phyloP scores from a whole-genome alignment of 2,113 vertebrate species.

The Pygoscelis antarcticus region DNA sequence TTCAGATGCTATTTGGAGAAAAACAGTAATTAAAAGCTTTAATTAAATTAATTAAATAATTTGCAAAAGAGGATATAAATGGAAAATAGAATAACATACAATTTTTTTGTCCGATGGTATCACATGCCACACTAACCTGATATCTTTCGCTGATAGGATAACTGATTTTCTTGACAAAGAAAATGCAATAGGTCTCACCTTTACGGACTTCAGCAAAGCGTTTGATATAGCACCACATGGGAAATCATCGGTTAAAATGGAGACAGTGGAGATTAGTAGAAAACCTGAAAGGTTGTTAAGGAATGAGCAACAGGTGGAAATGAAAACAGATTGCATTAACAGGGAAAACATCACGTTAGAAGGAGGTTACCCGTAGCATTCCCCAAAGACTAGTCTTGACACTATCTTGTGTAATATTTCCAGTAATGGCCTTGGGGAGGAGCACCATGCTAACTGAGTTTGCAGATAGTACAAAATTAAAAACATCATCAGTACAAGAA shows the following conservation, averaged over 20 bases:
- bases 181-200: conserved; percentile 6
- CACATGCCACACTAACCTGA: neutral
- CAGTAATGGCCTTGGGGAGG: neutral
- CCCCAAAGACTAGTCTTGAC: neutral
- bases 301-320: neutral
- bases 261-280: neutral
- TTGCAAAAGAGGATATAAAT: neutral
- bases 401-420: neutral
- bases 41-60: neutral
- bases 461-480: neutral
- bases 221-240: conserved; percentile 30
- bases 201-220: neutral
- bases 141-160: neutral
- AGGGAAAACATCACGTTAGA: neutral
- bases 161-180: conserved; percentile 23
- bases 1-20: neutral
- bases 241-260: conserved; percentile 3
- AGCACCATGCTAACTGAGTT: neutral
- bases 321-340: neutral
- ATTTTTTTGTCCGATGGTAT: neutral
- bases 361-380: neutral
- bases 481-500: neutral
- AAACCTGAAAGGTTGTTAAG: conserved; percentile 37
- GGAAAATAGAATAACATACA: neutral
- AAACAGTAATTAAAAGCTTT: neutral